Base-by-base conservation (phyloP, 2,113 vertebrate genomes). In the Daubentonia madagascariensis region DNA sequence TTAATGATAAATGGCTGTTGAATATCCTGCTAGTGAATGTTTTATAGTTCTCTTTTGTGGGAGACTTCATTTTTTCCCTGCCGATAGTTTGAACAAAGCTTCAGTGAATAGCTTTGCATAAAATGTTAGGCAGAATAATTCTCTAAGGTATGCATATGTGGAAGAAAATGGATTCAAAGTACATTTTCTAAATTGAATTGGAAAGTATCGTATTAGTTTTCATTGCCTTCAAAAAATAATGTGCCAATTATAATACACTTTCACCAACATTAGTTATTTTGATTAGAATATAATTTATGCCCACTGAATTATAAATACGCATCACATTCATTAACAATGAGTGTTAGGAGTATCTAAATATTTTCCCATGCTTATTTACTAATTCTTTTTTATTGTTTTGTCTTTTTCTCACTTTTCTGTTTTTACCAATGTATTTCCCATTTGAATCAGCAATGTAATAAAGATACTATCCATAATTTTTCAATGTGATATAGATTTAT, bases 361-460 rank as follows among this genome's bases (percentile, higher is more conserved):
- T 84, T 95, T 95, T n/a, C 25, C 25, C 32, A 48, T 70, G 35
- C 35, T 40, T 86, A 73, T 67, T 92, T 96, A 76, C 57, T 96
- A 86, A 80, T 79, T 91, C 9, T 30, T 68, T 80, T 68, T 73
- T 63, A 73, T 88, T 85, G 5, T 59, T 94, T 93, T 76, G 54
- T 85, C 25, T 59, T 92, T 92, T 80, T 48, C n/a, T 72, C 22
- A 85, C 17, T 67, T 76, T 93, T 85, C 25, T 86, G 43, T 89
- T 97, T 97, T 50, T 37, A 86, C 9, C 25, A 86, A 7, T 90
- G 32, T 87, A 92, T 94, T 84, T 96, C 32, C 28, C 63, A 1
- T 59, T 94, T 73, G 11, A 87, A 85, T 95, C 70, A 89, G 45
- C 50, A 59, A 28, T 73, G 43, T 96, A 97, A 90, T 95, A 95